Base-by-base conservation (phyloP, 2,888 invertebrate genomes). In the Muscina levida region DNA sequence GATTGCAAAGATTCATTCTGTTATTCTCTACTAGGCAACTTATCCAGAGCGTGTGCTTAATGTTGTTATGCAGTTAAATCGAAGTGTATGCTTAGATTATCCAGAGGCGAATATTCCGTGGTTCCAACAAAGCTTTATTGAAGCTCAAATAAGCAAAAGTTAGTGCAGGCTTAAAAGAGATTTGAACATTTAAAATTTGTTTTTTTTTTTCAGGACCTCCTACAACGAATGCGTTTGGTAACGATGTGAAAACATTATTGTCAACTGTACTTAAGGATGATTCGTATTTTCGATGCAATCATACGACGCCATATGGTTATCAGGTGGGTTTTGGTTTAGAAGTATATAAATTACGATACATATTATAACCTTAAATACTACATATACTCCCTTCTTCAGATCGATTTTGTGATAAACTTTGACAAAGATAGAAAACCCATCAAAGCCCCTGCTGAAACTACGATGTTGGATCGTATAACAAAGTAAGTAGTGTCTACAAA, bases 61-160 rank as follows among this genome's bases (percentile, higher is more conserved):
- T 82, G 86, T 89, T 56, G 91, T 94, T 67, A 93, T 94, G 93
- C 91, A 92, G 83, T 86, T 94, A 51, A 94, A 94, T 87, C 91
- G 94, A 73, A 91, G 92, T 0, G 93, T 94, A 17, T 93, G 94
- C 84, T 88, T 94, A 56, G 94, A 94, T 86, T 92, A 92, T 86
- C 94, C 94, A 0, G 92, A 93, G 86, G 88, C 91, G 11, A 92
- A 92, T 86, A 91, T 94, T 5, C 94, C 94, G 0, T 94, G 94
- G 94, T 94, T 94, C 86, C 94, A 94, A 85, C 91, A 93, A 83
- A 93, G 93, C 84, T 93, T 92, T 82, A 90, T 93, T 53, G 91
- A 93, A 83, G 92, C 92, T 66, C 89, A 91, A 72, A 86, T 91
- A 42, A 89, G 89, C 75, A 90, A 90, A 86, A 88, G 92, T 92